Evolutionary conservation across 2,888 invertebrate genomes (phyloP), one percentile per base, ranked within the genome.

Genomic region (Drosophila helvetica): DNA sequence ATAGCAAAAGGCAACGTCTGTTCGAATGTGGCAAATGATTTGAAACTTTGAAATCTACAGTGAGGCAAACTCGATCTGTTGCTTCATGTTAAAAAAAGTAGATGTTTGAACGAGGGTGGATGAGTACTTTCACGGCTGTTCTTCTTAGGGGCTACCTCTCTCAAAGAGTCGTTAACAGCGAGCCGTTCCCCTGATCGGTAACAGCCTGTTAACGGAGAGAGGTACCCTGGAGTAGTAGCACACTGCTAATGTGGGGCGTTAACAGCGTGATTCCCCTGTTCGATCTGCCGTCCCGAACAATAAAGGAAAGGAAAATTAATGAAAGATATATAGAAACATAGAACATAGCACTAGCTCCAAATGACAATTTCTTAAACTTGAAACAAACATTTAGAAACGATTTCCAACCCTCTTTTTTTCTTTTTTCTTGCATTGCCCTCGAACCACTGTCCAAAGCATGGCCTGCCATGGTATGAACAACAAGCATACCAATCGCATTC

Each of bases 1-100:
- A 64, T 9, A 48, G 58, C 53, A 56, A 75, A 77, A 77, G 65
- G 53, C 68, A 59, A 48, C 69, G 64, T 56, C 69, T 75, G 65
- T 54, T 66, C 65, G 64, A 78, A 66, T 72, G 82, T 81, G 63
- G 60, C 59, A 53, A 64, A 74, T 72, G 68, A 67, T 65, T 82
- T 65, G 46, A 65, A 66, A 81, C 71, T 70, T 72, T 66, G 66
- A 59, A 60, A 64, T 43, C 30, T n/a, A 47, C 74, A 18, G 54
- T 65, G 47, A 43, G 18, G 12, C 42, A 9, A 48, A 8, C 10
- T 9, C 4, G 9, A 25, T 19, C 19, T 42, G 19, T n/a, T 7
- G 15, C 9, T 18, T 33, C 15, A 18, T 3, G 12, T 52, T 5
- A 38, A 17, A 45, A 38, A 17, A 45, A 18, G 17, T 45, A 30